Percentiles rank a stretch among this genome's conserved stretches.
Evolutionary conservation across 2,113 vertebrate species (phyloP).

Genomic region (Nymphicus hollandicus): DNA sequence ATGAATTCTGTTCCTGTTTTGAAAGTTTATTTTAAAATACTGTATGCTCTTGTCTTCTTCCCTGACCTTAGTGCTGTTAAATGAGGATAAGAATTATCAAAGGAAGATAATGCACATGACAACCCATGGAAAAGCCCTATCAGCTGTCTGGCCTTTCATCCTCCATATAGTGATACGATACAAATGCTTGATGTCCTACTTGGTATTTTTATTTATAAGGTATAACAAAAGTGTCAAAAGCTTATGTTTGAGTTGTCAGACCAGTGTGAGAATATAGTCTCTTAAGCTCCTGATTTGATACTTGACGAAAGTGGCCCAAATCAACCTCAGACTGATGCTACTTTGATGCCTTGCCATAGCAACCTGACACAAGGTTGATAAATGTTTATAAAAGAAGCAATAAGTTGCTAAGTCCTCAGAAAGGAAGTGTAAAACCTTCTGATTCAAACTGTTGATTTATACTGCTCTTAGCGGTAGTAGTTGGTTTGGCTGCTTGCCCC

Average conservation of each 20-base stretch:
- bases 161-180: background rate
- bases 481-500: constrained; percentile 50
- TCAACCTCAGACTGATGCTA: background rate
- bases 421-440: background rate
- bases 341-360: background rate
- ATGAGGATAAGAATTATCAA: background rate
- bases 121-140: background rate
- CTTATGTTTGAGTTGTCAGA: background rate
- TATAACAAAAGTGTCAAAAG: background rate
- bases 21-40: background rate
- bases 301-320: background rate
- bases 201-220: background rate
- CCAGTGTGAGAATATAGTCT: background rate
- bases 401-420: background rate
- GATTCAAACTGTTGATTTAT: constrained; percentile 45
- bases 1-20: background rate
- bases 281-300: background rate
- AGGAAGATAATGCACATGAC: accelerated
- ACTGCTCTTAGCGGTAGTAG: background rate
- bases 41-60: background rate
- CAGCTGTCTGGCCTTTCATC: background rate
- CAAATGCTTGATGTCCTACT: background rate
- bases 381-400: constrained; percentile 23
- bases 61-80: background rate
- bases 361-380: background rate